phyloP scores from a whole-genome alignment of 2,797 vertebrate species.

The Lepilemur septentrionalis region DNA sequence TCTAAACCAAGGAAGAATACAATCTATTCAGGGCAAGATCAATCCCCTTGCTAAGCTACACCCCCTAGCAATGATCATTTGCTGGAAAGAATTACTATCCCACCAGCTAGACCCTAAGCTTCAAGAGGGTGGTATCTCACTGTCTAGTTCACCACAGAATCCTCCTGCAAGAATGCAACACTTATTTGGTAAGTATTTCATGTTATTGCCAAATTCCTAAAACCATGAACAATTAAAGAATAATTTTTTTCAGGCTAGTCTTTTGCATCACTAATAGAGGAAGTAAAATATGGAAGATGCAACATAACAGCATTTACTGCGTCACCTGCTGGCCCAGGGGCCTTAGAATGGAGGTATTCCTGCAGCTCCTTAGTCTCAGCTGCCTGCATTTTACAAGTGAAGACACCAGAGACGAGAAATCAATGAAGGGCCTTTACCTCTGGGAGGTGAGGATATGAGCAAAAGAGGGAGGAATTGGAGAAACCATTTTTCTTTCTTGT shows the following conservation, averaged over 20 bases:
- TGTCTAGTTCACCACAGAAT: neutral
- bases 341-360: neutral
- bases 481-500: neutral
- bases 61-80: neutral
- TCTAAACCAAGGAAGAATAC: neutral
- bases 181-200: conserved; percentile 4
- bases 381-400: neutral
- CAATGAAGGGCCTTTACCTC: neutral
- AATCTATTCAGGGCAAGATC: neutral
- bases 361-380: neutral
- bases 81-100: neutral
- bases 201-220: neutral
- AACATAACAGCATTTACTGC: neutral
- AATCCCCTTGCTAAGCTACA: neutral
- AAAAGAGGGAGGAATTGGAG: conserved; percentile 11
- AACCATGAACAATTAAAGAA: neutral
- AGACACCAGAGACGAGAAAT: neutral
- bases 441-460: neutral
- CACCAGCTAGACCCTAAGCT: neutral
- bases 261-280: neutral
- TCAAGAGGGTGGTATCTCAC: neutral
- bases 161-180: neutral
- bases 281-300: neutral
- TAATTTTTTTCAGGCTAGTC: neutral
- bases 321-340: neutral